These are phyloP conservation scores for Microtus richardsoni DNA, from an alignment of 2,113 vertebrate genomes.

Conservation along the genomic window DNA sequence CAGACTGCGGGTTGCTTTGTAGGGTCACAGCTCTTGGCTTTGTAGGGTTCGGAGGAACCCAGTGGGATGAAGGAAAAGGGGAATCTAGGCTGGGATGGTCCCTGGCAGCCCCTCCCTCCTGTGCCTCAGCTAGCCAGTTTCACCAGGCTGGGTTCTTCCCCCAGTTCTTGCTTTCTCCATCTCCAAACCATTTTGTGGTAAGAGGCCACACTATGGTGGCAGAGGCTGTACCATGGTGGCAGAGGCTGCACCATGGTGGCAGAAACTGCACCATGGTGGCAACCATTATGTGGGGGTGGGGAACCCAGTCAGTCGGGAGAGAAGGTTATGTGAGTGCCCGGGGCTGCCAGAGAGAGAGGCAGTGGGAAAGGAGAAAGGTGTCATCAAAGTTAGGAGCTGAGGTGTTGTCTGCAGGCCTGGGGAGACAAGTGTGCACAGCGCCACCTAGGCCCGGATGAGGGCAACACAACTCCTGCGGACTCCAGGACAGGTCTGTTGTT, in stretches of 20 bases:
- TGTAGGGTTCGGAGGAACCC: neutral
- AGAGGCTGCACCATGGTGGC: neutral
- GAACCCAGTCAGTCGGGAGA: neutral
- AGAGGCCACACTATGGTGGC: neutral
- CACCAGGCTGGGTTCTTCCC: neutral
- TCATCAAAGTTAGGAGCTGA: accelerated
- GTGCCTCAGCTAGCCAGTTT: neutral
- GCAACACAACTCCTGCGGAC: slow-evolving; percentile 43
- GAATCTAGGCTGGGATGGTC: neutral
- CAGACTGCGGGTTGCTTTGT: neutral
- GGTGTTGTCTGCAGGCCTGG: neutral
- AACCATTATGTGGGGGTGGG: neutral
- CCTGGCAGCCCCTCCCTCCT: neutral
- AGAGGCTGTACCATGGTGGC: neutral
- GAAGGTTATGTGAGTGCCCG: neutral
- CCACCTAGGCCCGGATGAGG: slow-evolving; percentile 75
- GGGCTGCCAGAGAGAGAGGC: neutral
- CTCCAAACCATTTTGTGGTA: neutral
- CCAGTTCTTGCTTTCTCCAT: neutral
- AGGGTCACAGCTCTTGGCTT: too few relatives aligned
- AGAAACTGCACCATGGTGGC: neutral
- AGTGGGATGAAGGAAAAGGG: neutral
- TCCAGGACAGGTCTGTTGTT: neutral
- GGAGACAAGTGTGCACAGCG: slow-evolving; percentile 67
- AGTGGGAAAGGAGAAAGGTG: neutral